Evolutionary conservation across 2,113 vertebrate genomes (phyloP).

Genomic region (Ameiurus melas): DNA sequence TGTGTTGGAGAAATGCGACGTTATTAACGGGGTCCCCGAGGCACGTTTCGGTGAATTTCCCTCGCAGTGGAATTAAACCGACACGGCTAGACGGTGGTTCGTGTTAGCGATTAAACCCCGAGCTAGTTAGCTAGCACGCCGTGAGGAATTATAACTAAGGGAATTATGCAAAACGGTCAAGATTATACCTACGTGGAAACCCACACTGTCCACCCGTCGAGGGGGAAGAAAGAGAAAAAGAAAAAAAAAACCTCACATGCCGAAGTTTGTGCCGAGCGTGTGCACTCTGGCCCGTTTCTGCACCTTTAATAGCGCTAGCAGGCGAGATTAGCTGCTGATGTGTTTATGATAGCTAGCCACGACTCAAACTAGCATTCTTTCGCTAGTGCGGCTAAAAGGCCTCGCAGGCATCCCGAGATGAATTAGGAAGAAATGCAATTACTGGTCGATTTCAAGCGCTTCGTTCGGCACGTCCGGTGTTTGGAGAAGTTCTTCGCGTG

Average conservation of each 20-base stretch:
- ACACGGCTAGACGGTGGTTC: neutral
- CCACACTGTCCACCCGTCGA: neutral
- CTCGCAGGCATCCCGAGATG: constrained; percentile 72
- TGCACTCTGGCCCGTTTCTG: neutral
- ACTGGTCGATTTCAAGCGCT: constrained; percentile 1
- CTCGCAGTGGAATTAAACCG: neutral
- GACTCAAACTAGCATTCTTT: constrained; percentile 45
- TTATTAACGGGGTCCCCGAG: neutral
- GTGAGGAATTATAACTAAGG: constrained; percentile 68
- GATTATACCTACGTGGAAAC: neutral
- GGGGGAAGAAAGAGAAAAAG: no score
- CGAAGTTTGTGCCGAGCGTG: neutral
- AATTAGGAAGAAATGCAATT: constrained; percentile 59
- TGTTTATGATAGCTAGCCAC: constrained; percentile 46
- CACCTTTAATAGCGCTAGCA: neutral
- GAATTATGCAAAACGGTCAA: constrained; percentile 65
- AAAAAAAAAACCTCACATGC: neutral
- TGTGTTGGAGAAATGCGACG: neutral
- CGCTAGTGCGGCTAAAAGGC: constrained; percentile 71
- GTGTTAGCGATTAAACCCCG: neutral
- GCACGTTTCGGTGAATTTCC: neutral
- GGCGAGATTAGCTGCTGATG: constrained; percentile 38
- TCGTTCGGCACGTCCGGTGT: neutral
- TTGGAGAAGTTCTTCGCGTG: neutral
- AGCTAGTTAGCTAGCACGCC: constrained; percentile 57